Conservation (phyloP, 2,888 invertebrate species). For the Drosophila maculinotata region DNA sequence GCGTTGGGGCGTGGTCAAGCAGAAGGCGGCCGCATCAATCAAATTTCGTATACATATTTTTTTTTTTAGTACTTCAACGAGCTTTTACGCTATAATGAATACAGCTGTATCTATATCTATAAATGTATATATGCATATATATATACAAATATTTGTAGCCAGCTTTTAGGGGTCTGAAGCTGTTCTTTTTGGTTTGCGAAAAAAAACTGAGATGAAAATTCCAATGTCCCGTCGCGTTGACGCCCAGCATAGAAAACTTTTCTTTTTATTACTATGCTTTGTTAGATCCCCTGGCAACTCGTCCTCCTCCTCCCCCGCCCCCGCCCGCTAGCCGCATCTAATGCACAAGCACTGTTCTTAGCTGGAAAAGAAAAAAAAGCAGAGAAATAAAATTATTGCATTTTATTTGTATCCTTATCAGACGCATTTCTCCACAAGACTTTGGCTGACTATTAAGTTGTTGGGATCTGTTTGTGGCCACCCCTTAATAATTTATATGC, state of each 20-base stretch:
- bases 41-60: constrained; percentile 50
- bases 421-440: constrained; percentile 41
- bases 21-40: constrained; percentile 45
- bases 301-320: no score
- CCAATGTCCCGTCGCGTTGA: constrained; percentile 51
- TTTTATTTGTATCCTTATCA: constrained; percentile 67
- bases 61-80: no score
- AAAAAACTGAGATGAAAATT: constrained; percentile 40
- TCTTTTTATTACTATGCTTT: constrained; percentile 54
- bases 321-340: no score
- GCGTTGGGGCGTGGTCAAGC: constrained; percentile 58
- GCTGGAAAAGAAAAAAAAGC: constrained; percentile 10
- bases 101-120: constrained; percentile 2
- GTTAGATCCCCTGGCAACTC: constrained; percentile 30
- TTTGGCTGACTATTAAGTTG: constrained; percentile 35
- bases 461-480: background rate
- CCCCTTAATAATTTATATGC: constrained; percentile 61
- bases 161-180: constrained; percentile 13
- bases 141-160: constrained; percentile 12
- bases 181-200: constrained; percentile 13
- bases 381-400: constrained; percentile 58
- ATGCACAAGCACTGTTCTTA: constrained; percentile 40
- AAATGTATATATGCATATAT: constrained; percentile 2
- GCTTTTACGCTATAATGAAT: no score
- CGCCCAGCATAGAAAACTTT: constrained; percentile 48